Conservation (phyloP, 2,797 vertebrate species). For the Melanotaenia boesemani region DNA sequence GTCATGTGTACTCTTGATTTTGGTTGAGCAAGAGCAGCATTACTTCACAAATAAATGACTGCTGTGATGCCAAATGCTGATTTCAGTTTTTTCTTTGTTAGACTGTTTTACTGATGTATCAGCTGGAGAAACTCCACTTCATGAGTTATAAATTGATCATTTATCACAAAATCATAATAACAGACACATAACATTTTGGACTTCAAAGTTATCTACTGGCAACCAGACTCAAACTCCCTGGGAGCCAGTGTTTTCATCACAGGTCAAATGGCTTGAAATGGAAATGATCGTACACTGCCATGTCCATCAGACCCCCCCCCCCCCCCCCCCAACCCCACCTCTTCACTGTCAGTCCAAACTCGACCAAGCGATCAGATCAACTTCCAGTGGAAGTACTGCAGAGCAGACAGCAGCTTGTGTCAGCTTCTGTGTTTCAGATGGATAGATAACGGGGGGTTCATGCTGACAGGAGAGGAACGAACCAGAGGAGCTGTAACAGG, state of each 20-base stretch:
- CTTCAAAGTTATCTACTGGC: background rate
- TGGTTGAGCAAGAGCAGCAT: background rate
- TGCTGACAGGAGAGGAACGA: slow-evolving; percentile 56
- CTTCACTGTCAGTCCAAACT: slow-evolving; percentile 1
- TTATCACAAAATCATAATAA: background rate
- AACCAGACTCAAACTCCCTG: background rate
- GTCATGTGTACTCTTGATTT: background rate
- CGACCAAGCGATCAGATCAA: slow-evolving; percentile 27
- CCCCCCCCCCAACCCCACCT: background rate
- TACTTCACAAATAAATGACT: background rate
- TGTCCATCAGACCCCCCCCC: slow-evolving; percentile 11
- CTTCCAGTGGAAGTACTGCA: slow-evolving; percentile 31
- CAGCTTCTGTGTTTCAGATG: slow-evolving; percentile 50
- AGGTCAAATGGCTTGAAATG: slow-evolving; percentile 12
- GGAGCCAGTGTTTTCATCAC: slow-evolving; percentile 8
- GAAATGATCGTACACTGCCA: background rate
- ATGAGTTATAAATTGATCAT: background rate
- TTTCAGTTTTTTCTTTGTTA: background rate
- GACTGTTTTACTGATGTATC: background rate
- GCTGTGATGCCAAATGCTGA: background rate
- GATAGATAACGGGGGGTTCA: slow-evolving; percentile 44
- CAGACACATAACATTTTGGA: background rate
- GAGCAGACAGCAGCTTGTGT: slow-evolving; percentile 51
- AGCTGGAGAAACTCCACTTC: background rate
- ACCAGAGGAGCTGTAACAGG: slow-evolving; percentile 57